Evolutionary conservation across 2,797 vertebrate species (phyloP), one percentile per base, ranked within the genome.

Genomic region (Eulemur rubriventer): DNA sequence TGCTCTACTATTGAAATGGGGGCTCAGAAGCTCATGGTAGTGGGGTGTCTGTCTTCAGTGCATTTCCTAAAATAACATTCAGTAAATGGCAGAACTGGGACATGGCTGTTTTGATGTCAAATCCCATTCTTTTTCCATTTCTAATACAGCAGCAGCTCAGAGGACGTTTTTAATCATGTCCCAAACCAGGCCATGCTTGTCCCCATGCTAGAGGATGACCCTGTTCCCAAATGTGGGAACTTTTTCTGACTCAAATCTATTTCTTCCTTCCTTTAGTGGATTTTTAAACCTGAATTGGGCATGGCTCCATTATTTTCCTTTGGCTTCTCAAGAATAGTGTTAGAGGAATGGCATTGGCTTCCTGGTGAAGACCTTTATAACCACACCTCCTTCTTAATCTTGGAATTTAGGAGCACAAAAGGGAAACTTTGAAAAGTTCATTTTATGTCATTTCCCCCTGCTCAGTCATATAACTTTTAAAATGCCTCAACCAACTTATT

Each of bases 391-490:
- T 52, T 76, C 65, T 83, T 89, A 72, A 81, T 46, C 65, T 78
- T 93, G 59, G 61, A 95, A 82, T 30, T 94, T 85, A 91, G 75
- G 52, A 92, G 22, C 26, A 75, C 28, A 78, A 43, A 91, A 93
- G 65, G 69, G 88, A 96, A 96, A 96, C 57, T 95, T 96, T 70
- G 28, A 75, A 76, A 97, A 94, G 72, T 97, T 84, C 75, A 38
- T 75, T 97, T 97, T 94, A 96, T 95, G 78, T 80, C 55, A 96
- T 94, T 87, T 89, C 35, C 41, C 84, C 16, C 63, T 55, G 85
- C 96, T 75, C 24, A 88, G 79, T 92, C 87, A 86, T 94, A 97
- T 92, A 98, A 97, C 95, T 98, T 97, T 95, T 43, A 98, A 97
- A 96, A 96, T 26, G 20, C 87, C 92, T 65, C 78, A 96, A 57